These are phyloP conservation scores for Micromussa lordhowensis DNA, from an alignment of 92 coral and sea anemone species.

Conservation along the genomic window DNA sequence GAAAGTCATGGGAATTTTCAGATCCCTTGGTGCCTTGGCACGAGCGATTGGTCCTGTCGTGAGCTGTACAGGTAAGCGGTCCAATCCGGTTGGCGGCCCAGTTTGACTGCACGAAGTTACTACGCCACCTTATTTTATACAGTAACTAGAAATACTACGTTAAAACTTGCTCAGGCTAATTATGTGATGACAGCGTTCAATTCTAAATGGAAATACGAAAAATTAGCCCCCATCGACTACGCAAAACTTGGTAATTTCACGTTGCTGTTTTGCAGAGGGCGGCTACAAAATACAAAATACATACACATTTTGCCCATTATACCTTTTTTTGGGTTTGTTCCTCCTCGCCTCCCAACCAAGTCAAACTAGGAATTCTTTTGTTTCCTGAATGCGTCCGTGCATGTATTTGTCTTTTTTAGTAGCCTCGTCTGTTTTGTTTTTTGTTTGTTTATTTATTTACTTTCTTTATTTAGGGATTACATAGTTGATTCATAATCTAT, in stretches of 20 bases:
- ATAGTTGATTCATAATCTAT: not conserved
- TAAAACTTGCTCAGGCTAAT: too few relatives aligned
- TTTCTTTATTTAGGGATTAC: not conserved
- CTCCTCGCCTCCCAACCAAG: too few relatives aligned
- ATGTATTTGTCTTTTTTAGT: too few relatives aligned
- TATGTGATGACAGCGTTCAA: too few relatives aligned
- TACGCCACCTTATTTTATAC: not conserved
- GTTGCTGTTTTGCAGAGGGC: too few relatives aligned
- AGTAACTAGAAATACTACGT: not conserved
- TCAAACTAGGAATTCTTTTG: too few relatives aligned
- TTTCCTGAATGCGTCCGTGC: not conserved
- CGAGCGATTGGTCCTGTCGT: conserved; percentile 92
- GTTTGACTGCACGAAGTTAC: not conserved
- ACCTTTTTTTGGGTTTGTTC: not conserved
- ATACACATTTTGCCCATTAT: too few relatives aligned
- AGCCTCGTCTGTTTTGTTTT: not conserved
- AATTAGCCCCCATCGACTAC: too few relatives aligned
- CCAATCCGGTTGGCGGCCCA: too few relatives aligned
- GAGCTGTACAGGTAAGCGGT: conserved; percentile 79
- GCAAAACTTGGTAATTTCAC: too few relatives aligned
- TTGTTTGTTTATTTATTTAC: not conserved
- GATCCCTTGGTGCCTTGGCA: conserved; percentile 96
- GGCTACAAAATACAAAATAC: too few relatives aligned
- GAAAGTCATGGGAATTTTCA: conserved; percentile 92
- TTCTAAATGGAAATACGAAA: too few relatives aligned